Conservation (phyloP, 2,797 vertebrate genomes). For the Zenarchopterus dispar region DNA sequence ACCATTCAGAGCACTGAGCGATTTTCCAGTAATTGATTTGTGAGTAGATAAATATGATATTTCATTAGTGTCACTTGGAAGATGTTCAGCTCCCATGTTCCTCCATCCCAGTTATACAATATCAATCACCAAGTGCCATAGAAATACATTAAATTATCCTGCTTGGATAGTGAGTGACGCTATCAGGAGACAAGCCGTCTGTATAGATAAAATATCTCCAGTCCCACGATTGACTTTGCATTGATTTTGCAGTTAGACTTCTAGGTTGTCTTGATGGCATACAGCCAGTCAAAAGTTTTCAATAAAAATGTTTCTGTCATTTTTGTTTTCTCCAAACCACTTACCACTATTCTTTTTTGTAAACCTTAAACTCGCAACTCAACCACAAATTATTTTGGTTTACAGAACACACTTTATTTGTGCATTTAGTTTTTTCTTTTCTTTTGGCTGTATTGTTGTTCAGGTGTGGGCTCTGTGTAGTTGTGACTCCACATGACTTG, state of each 20-base stretch:
- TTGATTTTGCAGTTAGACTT: constrained; percentile 59
- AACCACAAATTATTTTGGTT: constrained; percentile 10
- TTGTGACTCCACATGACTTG: no score
- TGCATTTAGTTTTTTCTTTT: no score
- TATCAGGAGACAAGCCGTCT: constrained; percentile 43
- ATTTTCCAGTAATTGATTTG: constrained; percentile 18
- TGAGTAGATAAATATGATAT: constrained; percentile 37
- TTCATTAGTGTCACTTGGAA: constrained; percentile 51
- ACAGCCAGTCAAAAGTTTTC: constrained; percentile 44
- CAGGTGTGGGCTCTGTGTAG: no score
- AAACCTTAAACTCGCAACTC: background rate
- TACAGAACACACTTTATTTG: no score
- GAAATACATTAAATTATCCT: constrained; percentile 46
- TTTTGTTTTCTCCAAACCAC: background rate
- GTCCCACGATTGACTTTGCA: constrained; percentile 54
- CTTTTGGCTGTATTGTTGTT: no score
- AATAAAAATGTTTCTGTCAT: constrained; percentile 12
- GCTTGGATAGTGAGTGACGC: constrained; percentile 28
- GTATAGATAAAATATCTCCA: constrained; percentile 42
- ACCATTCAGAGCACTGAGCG: constrained; percentile 12
- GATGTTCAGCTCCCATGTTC: constrained; percentile 29
- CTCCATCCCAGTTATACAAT: constrained; percentile 19
- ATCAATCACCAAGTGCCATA: constrained; percentile 39
- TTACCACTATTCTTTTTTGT: background rate
- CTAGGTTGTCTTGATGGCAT: constrained; percentile 44